phyloP scores from a whole-genome alignment of 2,113 vertebrate species.

The Hiodon tergisus region DNA sequence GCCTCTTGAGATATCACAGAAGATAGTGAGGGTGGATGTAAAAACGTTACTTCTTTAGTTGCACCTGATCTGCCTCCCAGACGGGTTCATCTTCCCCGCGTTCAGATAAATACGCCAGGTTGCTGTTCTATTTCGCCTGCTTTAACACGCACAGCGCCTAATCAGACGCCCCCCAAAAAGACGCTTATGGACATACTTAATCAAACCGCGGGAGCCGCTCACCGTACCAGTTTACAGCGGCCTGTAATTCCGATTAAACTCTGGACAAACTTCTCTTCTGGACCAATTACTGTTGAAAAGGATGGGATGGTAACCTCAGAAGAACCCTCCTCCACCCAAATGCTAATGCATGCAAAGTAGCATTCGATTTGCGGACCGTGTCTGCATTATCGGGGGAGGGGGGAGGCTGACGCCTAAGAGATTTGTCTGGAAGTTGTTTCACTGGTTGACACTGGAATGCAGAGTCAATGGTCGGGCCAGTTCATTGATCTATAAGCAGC shows the following conservation, averaged over 20 bases:
- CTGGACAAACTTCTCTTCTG: conserved; percentile 54
- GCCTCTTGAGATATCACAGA: conserved; percentile 31
- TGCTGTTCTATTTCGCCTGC: background rate
- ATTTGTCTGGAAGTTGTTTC: too few relatives aligned
- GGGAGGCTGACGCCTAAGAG: conserved; percentile 17
- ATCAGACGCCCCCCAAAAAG: conserved; percentile 40
- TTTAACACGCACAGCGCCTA: conserved; percentile 28
- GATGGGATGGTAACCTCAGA: conserved; percentile 52
- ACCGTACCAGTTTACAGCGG: conserved; percentile 39
- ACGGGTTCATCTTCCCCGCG: background rate
- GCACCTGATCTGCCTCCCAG: background rate
- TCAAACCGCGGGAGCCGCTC: conserved; percentile 46
- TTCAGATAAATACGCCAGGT: background rate
- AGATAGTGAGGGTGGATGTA: conserved; percentile 28
- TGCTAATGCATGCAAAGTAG: conserved; percentile 31
- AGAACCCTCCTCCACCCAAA: conserved; percentile 34
- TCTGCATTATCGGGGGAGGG: conserved; percentile 24
- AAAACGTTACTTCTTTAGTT: background rate
- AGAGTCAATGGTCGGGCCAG: background rate
- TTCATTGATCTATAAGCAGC: background rate
- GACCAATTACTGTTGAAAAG: conserved; percentile 50
- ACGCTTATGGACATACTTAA: conserved; percentile 52
- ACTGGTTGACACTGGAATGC: too few relatives aligned
- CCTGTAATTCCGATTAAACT: conserved; percentile 58
- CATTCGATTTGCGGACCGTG: conserved; percentile 33